Base-by-base conservation (phyloP, 2,113 vertebrate species). In the Haplochromis vanheusdeni region DNA sequence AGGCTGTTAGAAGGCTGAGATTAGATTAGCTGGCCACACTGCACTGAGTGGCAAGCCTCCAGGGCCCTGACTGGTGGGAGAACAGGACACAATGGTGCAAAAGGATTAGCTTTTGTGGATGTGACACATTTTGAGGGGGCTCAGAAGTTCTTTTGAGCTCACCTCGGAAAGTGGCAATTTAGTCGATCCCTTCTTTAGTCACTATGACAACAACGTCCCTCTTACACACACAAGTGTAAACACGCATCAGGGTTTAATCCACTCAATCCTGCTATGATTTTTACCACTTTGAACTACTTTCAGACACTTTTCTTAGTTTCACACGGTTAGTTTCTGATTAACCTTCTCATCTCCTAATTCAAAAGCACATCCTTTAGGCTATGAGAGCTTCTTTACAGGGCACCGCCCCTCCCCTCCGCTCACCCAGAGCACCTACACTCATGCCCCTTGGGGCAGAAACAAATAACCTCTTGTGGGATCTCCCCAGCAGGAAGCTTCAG, bases 91-190 rank as follows among this genome's bases (percentile, higher is more conserved):
- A 96, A 93, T 93, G 65, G 81, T 88, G 87, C 45, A 17, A 52
- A 37, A 56, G 81, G 87, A 92, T 93, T 92, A 91, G 81, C 90
- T 88, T 94, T 95, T 95, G 92, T 92, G 23, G 83, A 90, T 87
- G 86, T 92, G 91, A 93, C 92, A 90, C 80, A 56, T 92, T 92
- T 84, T 88, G 90, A 89, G 55, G 81, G 4, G 49, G 89, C 62
- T 83, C 73, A 85, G 84, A 31, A 75, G 84, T 68, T 51, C 86
- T 87, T 90, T 91, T 81, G 83, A 89, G 80, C 52, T 88, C 45
- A 86, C 86, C 83, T 91, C 65, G 91, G 90, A 91, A 87, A 91
- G 85, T 86, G 56, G 21, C 85, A 87, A 84, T 90, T 92, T 82
- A 83, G 73, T 10, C 17, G 2, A 91, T 89, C 80, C 86, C 35